Evolutionary conservation across 2,113 vertebrate species (phyloP), one percentile per base, ranked within the genome.

Genomic region (Danionella cerebrum): DNA sequence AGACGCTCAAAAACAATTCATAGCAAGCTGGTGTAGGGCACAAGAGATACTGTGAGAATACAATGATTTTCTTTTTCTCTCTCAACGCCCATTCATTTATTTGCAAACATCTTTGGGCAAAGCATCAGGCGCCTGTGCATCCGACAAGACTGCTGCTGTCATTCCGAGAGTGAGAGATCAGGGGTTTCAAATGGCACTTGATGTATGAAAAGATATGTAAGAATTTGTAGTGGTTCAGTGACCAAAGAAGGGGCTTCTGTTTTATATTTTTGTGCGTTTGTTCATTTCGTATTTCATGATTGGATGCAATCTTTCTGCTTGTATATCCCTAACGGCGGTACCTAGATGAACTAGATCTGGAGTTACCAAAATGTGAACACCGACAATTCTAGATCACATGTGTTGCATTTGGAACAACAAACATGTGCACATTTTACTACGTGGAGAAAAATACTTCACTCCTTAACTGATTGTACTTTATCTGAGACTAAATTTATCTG

Each of bases 101-200:
- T 82, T 80, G 83, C 73, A 84, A 81, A 84, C 78, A 83, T 88
- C 85, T 86, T 88, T 88, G 86, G 86, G 81, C 75, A 81, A 84
- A 83, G 72, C 79, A 80, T 82, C 79, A 79, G 77, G 76, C 78
- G 69, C 70, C 80, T 73, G 60, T 65, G 77, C 74, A 74, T 74
- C 69, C 74, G 78, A 83, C 76, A 75, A 78, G 70, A 78, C 71
- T 51, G 78, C 82, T 80, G 81, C 81, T 79, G 77, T 78, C 12
- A 9, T 39, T 53, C 18, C n/a, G 16, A 35, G 16, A 19, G 39
- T 39, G n/a, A 45, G 47, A 39, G 51, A 35, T 14, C 13, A 39
- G 60, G 66, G 13, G 13, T 12, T 45, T 73, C 19, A 29, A 27
- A 76, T 48, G 60, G 60, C 60, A 69, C 45, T 73, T 52, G 71